Percentiles rank a stretch among this genome's conserved stretches.
phyloP scores from a whole-genome alignment of 2,797 vertebrate species.

The Trichosurus vulpecula region DNA sequence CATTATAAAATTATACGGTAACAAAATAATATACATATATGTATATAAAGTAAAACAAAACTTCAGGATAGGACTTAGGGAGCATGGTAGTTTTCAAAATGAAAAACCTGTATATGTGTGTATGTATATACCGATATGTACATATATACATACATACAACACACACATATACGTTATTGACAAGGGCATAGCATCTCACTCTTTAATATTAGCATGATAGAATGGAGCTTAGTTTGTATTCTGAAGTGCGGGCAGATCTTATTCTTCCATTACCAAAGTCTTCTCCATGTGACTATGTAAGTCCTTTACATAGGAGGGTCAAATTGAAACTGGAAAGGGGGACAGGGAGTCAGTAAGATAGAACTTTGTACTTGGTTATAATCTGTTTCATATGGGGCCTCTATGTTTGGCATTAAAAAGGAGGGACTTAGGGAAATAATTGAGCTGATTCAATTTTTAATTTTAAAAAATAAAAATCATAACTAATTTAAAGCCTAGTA shows the following conservation, averaged over 20 bases:
- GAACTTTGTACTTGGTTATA: neutral
- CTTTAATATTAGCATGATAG: neutral
- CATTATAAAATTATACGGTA: neutral
- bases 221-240: neutral
- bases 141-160: too few relatives aligned
- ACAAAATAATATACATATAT: neutral
- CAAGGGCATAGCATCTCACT: neutral
- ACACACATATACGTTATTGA: neutral
- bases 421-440: neutral
- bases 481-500: neutral
- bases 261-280: neutral
- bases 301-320: neutral
- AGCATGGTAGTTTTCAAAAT: neutral
- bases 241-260: neutral
- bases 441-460: neutral
- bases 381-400: neutral
- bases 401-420: neutral
- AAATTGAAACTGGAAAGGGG: neutral
- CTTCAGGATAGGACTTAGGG: neutral
- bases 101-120: neutral
- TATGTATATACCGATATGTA: neutral
- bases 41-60: neutral
- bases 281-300: neutral
- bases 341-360: neutral
- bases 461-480: conserved; percentile 46